A percentile compares a stretch with the other conserved stretches of the same genome.
Evolutionary conservation across 2,888 invertebrate species (phyloP).

Genomic region (Drosophila pseudotakahashii): DNA sequence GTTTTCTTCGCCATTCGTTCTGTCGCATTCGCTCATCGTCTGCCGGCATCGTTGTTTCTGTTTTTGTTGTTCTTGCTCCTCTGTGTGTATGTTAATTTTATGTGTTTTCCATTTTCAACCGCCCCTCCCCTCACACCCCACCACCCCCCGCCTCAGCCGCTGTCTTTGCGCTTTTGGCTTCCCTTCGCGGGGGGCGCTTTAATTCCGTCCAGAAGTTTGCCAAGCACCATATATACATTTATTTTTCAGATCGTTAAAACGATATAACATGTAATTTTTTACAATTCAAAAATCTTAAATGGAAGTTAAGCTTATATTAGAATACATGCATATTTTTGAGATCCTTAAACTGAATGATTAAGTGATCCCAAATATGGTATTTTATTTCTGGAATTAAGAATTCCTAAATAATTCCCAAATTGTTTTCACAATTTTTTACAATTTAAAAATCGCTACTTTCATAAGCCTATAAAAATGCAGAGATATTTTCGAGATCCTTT

Average conservation of each 20-base stretch:
- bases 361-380: too few relatives aligned
- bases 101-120: slow-evolving; percentile 51
- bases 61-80: slow-evolving; percentile 35
- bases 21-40: slow-evolving; percentile 35
- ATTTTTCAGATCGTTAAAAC: slow-evolving; percentile 1
- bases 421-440: too few relatives aligned
- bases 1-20: slow-evolving; percentile 35
- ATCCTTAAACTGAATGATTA: neutral
- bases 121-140: slow-evolving; percentile 25
- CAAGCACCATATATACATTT: slow-evolving; percentile 2
- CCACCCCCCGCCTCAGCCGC: slow-evolving; percentile 9
- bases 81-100: slow-evolving; percentile 65
- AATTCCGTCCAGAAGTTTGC: slow-evolving; percentile 29
- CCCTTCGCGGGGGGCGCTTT: slow-evolving; percentile 19
- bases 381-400: too few relatives aligned
- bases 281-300: neutral
- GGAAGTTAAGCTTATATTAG: neutral
- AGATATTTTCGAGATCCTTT: neutral
- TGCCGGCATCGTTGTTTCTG: slow-evolving; percentile 39
- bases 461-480: too few relatives aligned
- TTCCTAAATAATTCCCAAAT: too few relatives aligned
- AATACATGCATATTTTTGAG: neutral
- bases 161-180: slow-evolving; percentile 28
- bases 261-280: too few relatives aligned
- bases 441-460: too few relatives aligned